phyloP scores from a whole-genome alignment of 1,140 invertebrate species.

The Argopecten irradians region DNA sequence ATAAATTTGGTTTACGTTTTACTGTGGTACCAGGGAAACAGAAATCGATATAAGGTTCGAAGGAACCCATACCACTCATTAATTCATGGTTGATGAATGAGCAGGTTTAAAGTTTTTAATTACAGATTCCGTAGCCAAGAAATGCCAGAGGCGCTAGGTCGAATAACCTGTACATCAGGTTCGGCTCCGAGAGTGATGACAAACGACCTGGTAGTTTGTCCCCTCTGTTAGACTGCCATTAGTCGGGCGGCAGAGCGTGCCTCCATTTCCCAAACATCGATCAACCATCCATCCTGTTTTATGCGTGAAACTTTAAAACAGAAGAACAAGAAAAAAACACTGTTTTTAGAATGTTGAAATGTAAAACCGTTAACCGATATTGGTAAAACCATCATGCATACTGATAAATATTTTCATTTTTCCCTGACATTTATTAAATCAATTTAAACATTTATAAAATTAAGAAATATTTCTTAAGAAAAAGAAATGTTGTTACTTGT shows the following conservation, averaged over 20 bases:
- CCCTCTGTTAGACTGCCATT: not conserved
- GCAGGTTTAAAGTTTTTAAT: constrained; percentile 23
- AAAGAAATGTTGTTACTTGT: no score
- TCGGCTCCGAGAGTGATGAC: not conserved
- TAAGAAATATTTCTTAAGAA: no score
- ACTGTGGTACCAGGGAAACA: not conserved
- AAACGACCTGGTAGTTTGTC: not conserved
- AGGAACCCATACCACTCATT: constrained; percentile 1
- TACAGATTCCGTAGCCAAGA: not conserved
- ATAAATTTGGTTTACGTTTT: not conserved
- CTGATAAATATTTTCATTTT: no score
- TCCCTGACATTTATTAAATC: no score
- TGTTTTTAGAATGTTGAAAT: no score
- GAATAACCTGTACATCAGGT: not conserved
- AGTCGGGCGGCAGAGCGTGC: not conserved
- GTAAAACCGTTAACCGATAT: no score
- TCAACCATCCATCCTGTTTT: not conserved
- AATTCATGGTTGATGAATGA: constrained; percentile 1
- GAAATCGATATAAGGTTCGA: not conserved
- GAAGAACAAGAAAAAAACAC: no score
- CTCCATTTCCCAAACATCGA: not conserved
- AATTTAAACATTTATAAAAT: no score
- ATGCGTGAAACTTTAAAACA: no score
- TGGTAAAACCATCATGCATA: no score
- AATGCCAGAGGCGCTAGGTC: constrained; percentile 11